These are phyloP conservation scores for Xanthorhoe designata DNA, from an alignment of 2,888 invertebrate genomes.

Conservation along the genomic window DNA sequence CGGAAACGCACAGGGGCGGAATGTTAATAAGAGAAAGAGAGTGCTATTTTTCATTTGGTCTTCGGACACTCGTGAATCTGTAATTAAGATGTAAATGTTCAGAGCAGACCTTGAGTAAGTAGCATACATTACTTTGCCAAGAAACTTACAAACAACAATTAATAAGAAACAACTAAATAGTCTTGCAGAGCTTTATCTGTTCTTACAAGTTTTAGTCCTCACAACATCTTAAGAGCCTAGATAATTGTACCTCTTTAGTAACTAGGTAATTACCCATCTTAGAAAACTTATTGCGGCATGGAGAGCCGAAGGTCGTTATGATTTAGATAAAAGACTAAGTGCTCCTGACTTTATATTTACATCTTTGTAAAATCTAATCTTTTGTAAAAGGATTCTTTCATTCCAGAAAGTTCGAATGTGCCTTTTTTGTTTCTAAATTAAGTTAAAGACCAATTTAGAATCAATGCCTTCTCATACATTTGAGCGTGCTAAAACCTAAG, in stretches of 20 bases:
- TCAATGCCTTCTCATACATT: background rate
- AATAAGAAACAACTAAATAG: background rate
- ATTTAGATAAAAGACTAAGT: no score
- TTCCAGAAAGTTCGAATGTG: no score
- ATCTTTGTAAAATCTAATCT: no score
- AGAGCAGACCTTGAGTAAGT: conserved; percentile 24
- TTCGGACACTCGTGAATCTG: conserved; percentile 64
- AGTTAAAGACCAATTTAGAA: background rate
- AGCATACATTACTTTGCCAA: background rate
- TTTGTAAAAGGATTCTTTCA: no score
- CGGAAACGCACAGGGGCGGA: conserved; percentile 79
- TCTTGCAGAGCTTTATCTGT: background rate
- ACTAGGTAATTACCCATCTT: no score
- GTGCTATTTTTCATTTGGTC: conserved; percentile 78
- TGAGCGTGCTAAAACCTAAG: background rate
- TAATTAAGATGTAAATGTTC: conserved; percentile 72
- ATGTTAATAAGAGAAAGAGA: conserved; percentile 81
- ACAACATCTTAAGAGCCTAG: no score
- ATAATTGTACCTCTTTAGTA: no score
- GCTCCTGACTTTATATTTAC: no score
- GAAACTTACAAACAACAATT: background rate
- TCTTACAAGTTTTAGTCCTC: no score
- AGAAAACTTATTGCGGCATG: no score
- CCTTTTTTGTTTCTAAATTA: no score
- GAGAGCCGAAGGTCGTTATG: no score